Evolutionary conservation across 2,797 vertebrate species (phyloP), one percentile per base, ranked within the genome.

Genomic region (Argyrosomus regius): DNA sequence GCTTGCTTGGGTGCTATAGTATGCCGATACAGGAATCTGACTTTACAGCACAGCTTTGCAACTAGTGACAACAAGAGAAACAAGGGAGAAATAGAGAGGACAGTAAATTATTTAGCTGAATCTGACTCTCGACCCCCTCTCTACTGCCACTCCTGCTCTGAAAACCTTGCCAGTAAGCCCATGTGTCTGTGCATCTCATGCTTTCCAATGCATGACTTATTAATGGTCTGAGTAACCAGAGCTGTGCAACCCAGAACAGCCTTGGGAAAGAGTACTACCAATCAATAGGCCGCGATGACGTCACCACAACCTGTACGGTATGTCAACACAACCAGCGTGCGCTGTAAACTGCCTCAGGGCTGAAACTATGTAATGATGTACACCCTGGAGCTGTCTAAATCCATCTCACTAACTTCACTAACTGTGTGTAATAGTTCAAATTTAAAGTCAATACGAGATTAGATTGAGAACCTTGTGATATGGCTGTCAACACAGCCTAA

Each of bases 101-200:
- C 7, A 0, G 79, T 95, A 71, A 94, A 95, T 95, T 81, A 95
- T 95, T 94, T 54, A 95, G 80, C 73, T 53, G 85, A 94, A 94
- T 20, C 83, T 74, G 91, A 94, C 82, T 82, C 88, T 80, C 70
- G 80, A 88, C 75, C 82, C 71, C 80, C 14, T 90, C 80, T 78
- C 82, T 75, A 39, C 56, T 72, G 78, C 78, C 77, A 68, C 82
- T 82, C 77, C 58, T 57, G 65, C 84, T 67, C 80, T 82, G 81
- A 93, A 89, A 39, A 83, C 50, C 52, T 57, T 2, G 75, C 88
- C 93, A 87, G 74, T 61, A 61, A 56, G 82, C 82, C 87, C 84
- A 75, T 85, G 89, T 86, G 91, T 76, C 60, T 60, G 71, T 74
- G 84, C 54, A 78, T 86, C 90, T 90, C 83, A 89, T 78, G 84